Conservation (phyloP, 2,888 invertebrate species). For the Andrena trimmerana region DNA sequence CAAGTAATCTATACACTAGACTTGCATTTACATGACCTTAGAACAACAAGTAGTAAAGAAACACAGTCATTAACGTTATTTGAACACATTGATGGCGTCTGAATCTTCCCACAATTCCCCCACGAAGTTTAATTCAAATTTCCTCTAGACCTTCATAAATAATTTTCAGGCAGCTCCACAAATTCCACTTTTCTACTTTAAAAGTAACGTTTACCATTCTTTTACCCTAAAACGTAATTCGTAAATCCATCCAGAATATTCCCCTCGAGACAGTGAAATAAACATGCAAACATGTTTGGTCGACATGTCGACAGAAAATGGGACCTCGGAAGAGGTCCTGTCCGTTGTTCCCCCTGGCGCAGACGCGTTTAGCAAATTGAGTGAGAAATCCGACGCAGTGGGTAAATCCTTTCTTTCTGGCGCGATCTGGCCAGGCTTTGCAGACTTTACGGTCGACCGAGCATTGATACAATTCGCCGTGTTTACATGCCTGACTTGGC, state of each 20-base stretch:
- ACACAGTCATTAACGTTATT: no score
- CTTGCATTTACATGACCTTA: no score
- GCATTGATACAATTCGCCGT: slow-evolving; percentile 56
- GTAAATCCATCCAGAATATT: not conserved
- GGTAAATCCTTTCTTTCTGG: slow-evolving; percentile 54
- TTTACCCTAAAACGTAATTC: not conserved
- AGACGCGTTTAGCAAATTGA: slow-evolving; percentile 34
- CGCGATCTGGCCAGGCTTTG: slow-evolving; percentile 8
- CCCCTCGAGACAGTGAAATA: not conserved
- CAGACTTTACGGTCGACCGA: slow-evolving; percentile 42
- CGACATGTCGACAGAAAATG: not conserved
- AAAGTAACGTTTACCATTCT: no score
- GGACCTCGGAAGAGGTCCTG: not conserved
- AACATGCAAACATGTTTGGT: not conserved
- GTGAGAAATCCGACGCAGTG: slow-evolving; percentile 36
- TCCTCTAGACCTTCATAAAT: no score
- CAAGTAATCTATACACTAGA: no score
- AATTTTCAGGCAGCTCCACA: no score
- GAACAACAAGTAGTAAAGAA: no score
- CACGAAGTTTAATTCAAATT: no score
- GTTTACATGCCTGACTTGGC: slow-evolving; percentile 64
- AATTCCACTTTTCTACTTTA: no score
- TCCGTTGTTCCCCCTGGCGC: not conserved
- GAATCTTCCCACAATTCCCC: no score
- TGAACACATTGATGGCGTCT: no score